These are phyloP conservation scores for Onychostruthus taczanowskii DNA, from an alignment of 2,113 vertebrate genomes.

Conservation along the genomic window DNA sequence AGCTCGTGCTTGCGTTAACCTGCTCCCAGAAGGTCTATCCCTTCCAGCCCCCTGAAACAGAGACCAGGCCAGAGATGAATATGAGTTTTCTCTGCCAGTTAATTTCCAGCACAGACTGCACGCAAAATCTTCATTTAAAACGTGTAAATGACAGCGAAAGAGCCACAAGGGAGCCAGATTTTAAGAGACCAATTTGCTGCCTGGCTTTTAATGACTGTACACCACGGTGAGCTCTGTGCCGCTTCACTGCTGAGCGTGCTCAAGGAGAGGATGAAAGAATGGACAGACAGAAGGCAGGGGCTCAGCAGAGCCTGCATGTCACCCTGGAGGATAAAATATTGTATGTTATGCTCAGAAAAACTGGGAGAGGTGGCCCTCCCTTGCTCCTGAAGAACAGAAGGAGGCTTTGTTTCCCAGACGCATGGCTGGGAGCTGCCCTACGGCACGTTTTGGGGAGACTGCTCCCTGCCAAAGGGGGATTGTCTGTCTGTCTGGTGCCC, in stretches of 20 bases:
- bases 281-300: not conserved
- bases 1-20: not conserved
- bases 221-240: not conserved
- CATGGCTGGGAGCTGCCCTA: not conserved
- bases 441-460: not conserved
- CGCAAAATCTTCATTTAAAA: slow-evolving; percentile 68
- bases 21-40: slow-evolving; percentile 51
- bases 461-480: not conserved
- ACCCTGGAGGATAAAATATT: slow-evolving; percentile 36
- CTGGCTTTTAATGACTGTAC: slow-evolving; percentile 1
- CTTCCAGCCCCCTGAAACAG: slow-evolving; percentile 31
- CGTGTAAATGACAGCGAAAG: slow-evolving; percentile 29
- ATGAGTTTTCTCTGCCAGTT: slow-evolving; percentile 40
- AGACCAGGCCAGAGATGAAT: slow-evolving; percentile 13
- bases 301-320: not conserved
- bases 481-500: not conserved
- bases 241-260: not conserved
- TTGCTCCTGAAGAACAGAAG: not conserved
- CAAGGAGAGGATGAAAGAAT: not conserved
- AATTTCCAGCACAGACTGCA: slow-evolving; percentile 56
- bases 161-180: slow-evolving; percentile 52
- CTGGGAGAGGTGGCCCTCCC: not conserved
- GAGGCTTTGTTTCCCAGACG: not conserved
- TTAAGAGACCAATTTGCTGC: slow-evolving; percentile 38
- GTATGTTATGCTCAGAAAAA: not conserved